Evolutionary conservation across 2,888 invertebrate genomes (phyloP).

Genomic region (Tipula unca): DNA sequence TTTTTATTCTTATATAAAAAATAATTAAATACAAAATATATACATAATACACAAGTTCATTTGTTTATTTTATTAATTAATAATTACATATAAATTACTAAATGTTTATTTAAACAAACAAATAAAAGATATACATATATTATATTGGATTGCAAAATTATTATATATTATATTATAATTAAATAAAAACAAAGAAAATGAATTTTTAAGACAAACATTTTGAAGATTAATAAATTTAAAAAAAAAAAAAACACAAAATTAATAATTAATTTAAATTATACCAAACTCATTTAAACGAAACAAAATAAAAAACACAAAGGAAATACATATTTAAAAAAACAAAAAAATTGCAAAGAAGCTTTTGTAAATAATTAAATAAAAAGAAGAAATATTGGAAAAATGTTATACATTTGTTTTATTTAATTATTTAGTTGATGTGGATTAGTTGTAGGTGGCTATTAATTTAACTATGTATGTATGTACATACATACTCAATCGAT

Average conservation of each 20-base stretch:
- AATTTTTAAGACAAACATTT: background rate
- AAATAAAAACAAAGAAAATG: background rate
- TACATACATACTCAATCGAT: no score
- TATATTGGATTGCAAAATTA: constrained; percentile 8
- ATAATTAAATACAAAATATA: background rate
- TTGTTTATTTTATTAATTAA: background rate
- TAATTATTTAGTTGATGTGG: background rate
- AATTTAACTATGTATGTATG: no score
- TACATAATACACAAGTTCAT: background rate
- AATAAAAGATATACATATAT: background rate
- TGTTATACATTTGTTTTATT: background rate
- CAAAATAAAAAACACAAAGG: background rate
- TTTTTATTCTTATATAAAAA: background rate
- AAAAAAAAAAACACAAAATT: no score
- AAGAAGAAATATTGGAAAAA: background rate
- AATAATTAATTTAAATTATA: constrained; percentile 8
- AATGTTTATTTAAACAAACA: background rate
- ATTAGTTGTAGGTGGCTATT: background rate
- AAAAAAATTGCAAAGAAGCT: background rate
- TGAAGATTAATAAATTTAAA: background rate
- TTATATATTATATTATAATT: background rate
- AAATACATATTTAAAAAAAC: background rate
- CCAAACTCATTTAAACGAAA: background rate
- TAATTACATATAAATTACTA: background rate
- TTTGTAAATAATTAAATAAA: background rate